Evolutionary conservation across 2,797 vertebrate species (phyloP).

Genomic region (Pyrocephalus nanus): DNA sequence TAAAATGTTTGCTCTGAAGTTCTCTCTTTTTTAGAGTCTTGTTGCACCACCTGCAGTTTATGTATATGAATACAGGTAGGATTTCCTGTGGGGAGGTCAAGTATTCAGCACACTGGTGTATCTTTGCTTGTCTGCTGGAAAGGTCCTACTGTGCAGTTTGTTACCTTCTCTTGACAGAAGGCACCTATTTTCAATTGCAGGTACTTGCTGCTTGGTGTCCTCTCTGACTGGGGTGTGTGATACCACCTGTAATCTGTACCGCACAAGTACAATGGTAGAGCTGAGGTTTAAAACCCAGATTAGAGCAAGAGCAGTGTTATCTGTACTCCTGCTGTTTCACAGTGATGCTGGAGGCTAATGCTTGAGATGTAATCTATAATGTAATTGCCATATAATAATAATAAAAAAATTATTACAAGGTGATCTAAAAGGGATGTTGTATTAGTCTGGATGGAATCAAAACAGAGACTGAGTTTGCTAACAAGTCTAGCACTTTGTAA

Average conservation of each 20-base stretch:
- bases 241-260: background rate
- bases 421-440: background rate
- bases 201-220: background rate
- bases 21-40: background rate
- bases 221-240: background rate
- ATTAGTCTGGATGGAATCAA: background rate
- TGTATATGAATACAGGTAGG: background rate
- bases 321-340: background rate
- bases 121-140: background rate
- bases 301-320: background rate
- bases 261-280: background rate
- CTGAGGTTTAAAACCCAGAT: background rate
- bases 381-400: background rate
- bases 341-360: background rate
- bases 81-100: background rate
- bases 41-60: background rate
- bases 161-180: background rate
- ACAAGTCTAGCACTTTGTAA: background rate
- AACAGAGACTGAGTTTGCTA: background rate
- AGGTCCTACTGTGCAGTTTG: background rate
- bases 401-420: background rate
- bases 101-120: background rate
- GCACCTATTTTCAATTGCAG: background rate
- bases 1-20: background rate
- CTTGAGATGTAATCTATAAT: background rate